These are phyloP conservation scores for Myocastor coypus DNA, from an alignment of 2,113 vertebrate genomes.

Conservation along the genomic window DNA sequence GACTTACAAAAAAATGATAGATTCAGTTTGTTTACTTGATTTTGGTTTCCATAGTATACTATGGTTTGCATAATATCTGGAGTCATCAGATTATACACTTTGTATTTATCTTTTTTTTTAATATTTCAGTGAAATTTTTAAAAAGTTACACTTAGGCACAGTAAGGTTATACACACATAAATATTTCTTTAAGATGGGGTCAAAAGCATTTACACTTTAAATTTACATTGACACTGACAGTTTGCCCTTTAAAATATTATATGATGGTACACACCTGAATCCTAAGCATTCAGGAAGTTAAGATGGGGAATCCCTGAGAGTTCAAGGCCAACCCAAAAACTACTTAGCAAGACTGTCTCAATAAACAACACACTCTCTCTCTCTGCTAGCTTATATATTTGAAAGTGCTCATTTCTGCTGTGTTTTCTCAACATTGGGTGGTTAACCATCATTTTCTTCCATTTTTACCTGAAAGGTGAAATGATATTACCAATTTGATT, in stretches of 20 bases:
- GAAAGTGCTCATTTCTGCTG: conserved; percentile 29
- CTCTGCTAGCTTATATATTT: background rate
- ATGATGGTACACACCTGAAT: background rate
- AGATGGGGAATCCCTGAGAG: background rate
- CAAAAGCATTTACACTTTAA: background rate
- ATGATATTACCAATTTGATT: background rate
- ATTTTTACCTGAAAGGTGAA: conserved; percentile 30
- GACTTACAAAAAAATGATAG: background rate
- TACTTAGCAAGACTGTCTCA: background rate
- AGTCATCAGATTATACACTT: background rate
- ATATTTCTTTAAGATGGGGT: background rate
- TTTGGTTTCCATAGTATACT: background rate
- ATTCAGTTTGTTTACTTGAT: background rate
- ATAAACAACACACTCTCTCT: background rate
- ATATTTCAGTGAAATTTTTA: background rate
- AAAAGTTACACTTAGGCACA: background rate
- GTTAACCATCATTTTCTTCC: background rate
- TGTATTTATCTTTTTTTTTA: conserved; percentile 29
- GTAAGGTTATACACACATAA: background rate
- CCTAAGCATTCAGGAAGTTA: background rate
- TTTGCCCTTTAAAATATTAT: background rate
- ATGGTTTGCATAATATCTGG: background rate
- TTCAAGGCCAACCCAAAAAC: background rate
- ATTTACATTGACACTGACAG: background rate
- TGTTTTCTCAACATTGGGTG: background rate